Evolutionary conservation across 1,140 invertebrate genomes (phyloP).

Genomic region (Mizuhopecten yessoensis): DNA sequence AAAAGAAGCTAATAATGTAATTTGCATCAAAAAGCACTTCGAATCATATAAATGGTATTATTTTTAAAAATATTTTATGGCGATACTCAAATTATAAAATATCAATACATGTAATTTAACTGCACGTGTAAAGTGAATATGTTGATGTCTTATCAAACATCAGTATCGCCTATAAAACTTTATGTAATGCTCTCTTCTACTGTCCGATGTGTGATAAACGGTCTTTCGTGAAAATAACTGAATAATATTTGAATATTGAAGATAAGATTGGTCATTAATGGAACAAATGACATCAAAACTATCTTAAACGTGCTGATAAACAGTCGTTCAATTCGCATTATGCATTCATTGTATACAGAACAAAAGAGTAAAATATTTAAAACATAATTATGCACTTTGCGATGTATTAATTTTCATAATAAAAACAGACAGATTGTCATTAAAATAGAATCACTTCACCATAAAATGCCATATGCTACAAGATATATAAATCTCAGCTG

Average conservation of each 20-base stretch:
- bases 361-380: background rate
- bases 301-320: background rate
- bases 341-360: background rate
- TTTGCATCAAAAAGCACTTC: too few relatives aligned
- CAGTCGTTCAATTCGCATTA: background rate
- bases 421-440: background rate
- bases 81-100: background rate
- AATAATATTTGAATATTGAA: conserved; percentile 16
- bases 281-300: background rate
- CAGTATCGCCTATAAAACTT: background rate
- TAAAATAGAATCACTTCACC: background rate
- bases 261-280: conserved; percentile 3
- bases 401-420: background rate
- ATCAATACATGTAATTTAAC: conserved; percentile 21
- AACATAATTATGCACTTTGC: conserved; percentile 39
- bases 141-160: background rate
- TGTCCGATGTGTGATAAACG: background rate
- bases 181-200: background rate
- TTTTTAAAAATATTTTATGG: background rate
- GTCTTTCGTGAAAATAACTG: background rate
- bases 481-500: background rate
- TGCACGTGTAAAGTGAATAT: too few relatives aligned
- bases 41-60: background rate
- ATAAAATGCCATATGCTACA: background rate
- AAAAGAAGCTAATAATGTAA: too few relatives aligned